Evolutionary conservation across 2,888 invertebrate genomes (phyloP).

Genomic region (Drosophila neonasuta): DNA sequence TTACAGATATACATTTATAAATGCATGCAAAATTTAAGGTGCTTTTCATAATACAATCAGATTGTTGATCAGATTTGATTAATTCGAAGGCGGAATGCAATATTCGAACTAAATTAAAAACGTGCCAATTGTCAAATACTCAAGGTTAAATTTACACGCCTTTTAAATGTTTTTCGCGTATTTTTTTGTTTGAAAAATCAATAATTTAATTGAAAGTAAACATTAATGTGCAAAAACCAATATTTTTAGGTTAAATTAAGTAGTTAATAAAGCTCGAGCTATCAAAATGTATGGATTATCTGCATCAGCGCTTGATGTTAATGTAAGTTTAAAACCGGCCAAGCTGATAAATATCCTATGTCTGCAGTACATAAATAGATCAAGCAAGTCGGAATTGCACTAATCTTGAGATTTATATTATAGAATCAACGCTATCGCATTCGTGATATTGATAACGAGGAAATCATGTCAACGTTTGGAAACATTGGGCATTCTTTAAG

Average conservation of each 20-base stretch:
- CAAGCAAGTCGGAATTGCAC: too few relatives aligned
- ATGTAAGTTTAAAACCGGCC: slow-evolving; percentile 56
- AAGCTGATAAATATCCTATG: not conserved
- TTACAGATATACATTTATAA: slow-evolving; percentile 38
- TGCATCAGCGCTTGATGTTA: slow-evolving; percentile 58
- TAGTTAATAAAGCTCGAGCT: slow-evolving; percentile 15
- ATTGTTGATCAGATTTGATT: slow-evolving; percentile 19
- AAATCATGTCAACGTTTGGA: slow-evolving; percentile 70
- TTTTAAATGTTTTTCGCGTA: slow-evolving; percentile 11
- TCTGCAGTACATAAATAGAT: not conserved
- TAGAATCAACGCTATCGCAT: slow-evolving; percentile 69
- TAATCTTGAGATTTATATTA: slow-evolving; percentile 1
- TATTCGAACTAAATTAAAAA: slow-evolving; percentile 37
- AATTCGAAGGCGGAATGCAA: slow-evolving; percentile 25
- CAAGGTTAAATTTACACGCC: slow-evolving; percentile 29
- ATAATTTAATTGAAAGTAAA: slow-evolving; percentile 38
- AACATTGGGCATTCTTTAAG: slow-evolving; percentile 98
- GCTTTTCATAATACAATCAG: slow-evolving; percentile 26
- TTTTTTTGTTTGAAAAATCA: slow-evolving; percentile 44
- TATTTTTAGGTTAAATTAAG: slow-evolving; percentile 23
- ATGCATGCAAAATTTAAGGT: slow-evolving; percentile 35
- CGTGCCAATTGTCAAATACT: slow-evolving; percentile 55
- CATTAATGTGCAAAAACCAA: slow-evolving; percentile 32
- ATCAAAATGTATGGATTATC: slow-evolving; percentile 62
- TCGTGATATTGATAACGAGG: slow-evolving; percentile 71